Conservation (phyloP, 2,797 vertebrate species). For the Chaunax sp. region DNA sequence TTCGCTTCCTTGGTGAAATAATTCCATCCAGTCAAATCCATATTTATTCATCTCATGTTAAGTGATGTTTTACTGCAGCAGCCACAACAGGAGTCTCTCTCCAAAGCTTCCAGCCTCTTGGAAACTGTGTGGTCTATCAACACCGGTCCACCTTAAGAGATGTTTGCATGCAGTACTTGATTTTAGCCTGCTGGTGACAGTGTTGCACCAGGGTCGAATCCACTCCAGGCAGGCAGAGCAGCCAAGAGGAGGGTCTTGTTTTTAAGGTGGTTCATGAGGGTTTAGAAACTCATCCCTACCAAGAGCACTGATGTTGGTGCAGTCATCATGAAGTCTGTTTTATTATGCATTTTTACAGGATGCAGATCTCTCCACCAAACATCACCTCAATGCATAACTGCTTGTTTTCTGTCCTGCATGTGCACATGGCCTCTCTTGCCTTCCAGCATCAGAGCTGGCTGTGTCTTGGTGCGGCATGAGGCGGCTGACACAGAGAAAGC, state of each 20-base stretch:
- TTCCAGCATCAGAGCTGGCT: slow-evolving; percentile 53
- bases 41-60: neutral
- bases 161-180: slow-evolving; percentile 44
- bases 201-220: slow-evolving; percentile 37
- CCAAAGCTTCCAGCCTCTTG: neutral
- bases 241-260: slow-evolving; percentile 64
- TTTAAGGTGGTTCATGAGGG: slow-evolving; percentile 69
- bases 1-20: neutral
- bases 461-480: slow-evolving; percentile 75
- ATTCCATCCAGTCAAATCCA: neutral
- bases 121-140: neutral
- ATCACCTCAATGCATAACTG: neutral
- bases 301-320: neutral
- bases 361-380: neutral
- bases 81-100: neutral
- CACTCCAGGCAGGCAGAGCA: neutral
- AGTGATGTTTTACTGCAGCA: neutral
- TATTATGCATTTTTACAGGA: neutral
- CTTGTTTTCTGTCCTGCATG: slow-evolving; percentile 8
- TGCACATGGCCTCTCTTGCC: slow-evolving; percentile 16
- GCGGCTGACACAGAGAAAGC: slow-evolving; percentile 84
- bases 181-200: slow-evolving; percentile 66
- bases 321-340: neutral
- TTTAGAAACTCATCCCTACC: slow-evolving; percentile 3
- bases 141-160: slow-evolving; percentile 76